Conservation (phyloP, 2,797 vertebrate genomes). For the Clamator glandarius region DNA sequence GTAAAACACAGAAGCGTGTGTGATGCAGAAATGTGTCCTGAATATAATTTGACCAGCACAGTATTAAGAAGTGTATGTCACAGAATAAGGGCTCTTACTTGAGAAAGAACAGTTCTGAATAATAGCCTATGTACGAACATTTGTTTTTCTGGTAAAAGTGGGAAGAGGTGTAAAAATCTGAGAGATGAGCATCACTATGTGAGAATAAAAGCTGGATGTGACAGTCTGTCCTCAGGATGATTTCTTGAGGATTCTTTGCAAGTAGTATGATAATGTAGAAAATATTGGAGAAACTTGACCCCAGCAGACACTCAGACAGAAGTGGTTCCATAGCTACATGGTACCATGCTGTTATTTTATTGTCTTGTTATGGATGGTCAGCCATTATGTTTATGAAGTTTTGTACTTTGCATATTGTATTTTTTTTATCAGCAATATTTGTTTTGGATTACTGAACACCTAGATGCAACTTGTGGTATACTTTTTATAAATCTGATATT, state of each 20-base stretch:
- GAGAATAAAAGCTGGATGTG: background rate
- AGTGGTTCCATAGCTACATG: background rate
- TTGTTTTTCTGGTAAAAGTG: background rate
- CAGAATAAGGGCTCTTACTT: background rate
- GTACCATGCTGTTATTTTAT: background rate
- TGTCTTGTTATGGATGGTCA: rapidly evolving
- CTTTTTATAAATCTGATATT: background rate
- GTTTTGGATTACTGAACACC: background rate
- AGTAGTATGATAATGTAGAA: background rate
- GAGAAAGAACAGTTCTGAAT: background rate
- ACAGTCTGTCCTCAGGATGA: background rate
- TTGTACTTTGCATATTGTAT: rapidly evolving
- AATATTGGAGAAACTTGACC: background rate
- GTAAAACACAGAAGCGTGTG: background rate
- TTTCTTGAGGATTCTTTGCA: background rate
- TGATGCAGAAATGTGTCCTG: background rate
- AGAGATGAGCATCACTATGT: background rate
- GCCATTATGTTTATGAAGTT: background rate
- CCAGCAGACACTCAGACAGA: background rate
- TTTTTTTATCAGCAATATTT: background rate
- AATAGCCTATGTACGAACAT: background rate
- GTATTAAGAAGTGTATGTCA: background rate
- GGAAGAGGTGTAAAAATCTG: background rate
- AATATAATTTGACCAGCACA: background rate
- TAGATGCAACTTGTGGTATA: rapidly evolving